Conservation (phyloP, 2,888 invertebrate species). For the Drosophila mercatorum region DNA sequence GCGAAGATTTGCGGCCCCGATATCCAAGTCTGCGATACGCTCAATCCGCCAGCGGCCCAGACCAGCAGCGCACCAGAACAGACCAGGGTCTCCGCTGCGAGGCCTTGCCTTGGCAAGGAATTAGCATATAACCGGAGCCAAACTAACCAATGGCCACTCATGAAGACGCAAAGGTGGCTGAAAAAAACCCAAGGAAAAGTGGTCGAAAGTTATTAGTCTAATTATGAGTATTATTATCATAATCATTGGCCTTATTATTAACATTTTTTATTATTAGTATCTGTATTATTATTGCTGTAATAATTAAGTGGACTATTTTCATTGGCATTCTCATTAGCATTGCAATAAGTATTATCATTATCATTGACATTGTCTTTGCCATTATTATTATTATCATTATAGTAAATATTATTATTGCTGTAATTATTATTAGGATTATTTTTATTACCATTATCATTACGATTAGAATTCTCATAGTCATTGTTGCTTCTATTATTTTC, state of each 20-base stretch:
- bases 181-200: neutral
- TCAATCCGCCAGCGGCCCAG: conserved; percentile 40
- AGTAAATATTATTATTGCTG: no score
- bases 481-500: no score
- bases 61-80: neutral
- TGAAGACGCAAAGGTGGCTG: neutral
- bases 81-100: neutral
- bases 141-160: conserved; percentile 4
- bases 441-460: no score
- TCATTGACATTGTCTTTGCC: neutral
- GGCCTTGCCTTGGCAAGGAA: conserved; percentile 29
- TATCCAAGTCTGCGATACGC: conserved; percentile 51
- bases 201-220: neutral
- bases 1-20: conserved; percentile 39
- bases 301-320: neutral
- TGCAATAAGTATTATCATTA: neutral
- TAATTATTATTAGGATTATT: no score
- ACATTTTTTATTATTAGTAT: neutral
- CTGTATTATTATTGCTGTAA: neutral
- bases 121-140: conserved; percentile 44
- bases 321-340: neutral
- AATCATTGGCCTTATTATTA: neutral
- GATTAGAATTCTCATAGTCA: no score
- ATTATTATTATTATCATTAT: neutral
- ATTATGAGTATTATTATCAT: neutral